Conservation (phyloP, 1,140 invertebrate species). For the Himalopsyche phryganea region DNA sequence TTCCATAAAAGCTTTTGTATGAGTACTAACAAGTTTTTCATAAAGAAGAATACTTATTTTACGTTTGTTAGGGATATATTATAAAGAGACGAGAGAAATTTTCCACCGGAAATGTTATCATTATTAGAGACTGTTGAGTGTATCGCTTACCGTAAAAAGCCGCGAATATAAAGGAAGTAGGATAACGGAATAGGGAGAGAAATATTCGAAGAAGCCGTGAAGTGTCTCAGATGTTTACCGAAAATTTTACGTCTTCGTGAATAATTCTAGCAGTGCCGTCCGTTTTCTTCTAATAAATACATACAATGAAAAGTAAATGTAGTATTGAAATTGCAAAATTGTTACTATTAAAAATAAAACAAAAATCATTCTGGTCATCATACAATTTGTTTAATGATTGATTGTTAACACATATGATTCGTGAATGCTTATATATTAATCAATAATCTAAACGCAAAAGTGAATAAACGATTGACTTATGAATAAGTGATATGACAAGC, state of each 20-base stretch:
- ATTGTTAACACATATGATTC: too few species aligned
- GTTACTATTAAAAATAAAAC: too few species aligned
- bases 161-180: not conserved
- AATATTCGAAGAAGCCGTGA: not conserved
- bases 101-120: slow-evolving; percentile 25
- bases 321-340: too few species aligned
- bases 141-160: slow-evolving; percentile 11
- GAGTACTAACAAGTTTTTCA: not conserved
- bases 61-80: slow-evolving; percentile 1
- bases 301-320: too few species aligned
- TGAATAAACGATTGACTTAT: too few species aligned
- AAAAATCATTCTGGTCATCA: too few species aligned
- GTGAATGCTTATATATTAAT: too few species aligned
- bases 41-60: not conserved
- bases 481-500: too few species aligned
- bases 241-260: not conserved
- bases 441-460: too few species aligned
- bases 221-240: slow-evolving; percentile 4
- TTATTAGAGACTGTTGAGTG: slow-evolving; percentile 10
- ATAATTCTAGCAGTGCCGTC: not conserved
- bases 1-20: too few species aligned
- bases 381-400: too few species aligned
- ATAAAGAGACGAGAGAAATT: slow-evolving; percentile 2
- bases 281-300: not conserved
- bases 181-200: slow-evolving; percentile 1